These are phyloP conservation scores for Xanthia icteritia DNA, from an alignment of 2,888 invertebrate genomes.

Conservation along the genomic window DNA sequence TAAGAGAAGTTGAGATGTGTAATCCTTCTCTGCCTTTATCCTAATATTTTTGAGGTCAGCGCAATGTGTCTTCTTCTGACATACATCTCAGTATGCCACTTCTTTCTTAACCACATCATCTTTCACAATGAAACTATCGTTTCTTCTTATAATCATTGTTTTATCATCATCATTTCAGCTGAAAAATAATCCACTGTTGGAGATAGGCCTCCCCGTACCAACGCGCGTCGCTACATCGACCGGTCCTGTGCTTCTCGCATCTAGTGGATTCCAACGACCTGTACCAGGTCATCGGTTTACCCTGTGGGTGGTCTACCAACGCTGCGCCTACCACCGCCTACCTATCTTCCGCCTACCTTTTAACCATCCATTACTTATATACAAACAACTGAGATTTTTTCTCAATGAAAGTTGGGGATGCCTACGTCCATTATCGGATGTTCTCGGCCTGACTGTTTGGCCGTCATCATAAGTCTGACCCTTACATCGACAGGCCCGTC, in stretches of 20 bases:
- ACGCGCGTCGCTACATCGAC: too few species aligned
- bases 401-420: slow-evolving; percentile 29
- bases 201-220: too few species aligned
- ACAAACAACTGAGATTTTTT: slow-evolving; percentile 2
- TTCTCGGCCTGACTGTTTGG: slow-evolving; percentile 21
- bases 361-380: neutral
- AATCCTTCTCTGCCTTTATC: neutral
- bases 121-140: neutral
- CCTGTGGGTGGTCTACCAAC: neutral
- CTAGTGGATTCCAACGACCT: neutral
- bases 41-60: neutral
- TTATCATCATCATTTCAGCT: neutral
- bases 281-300: too few species aligned
- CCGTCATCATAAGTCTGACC: slow-evolving; percentile 29
- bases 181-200: neutral
- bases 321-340: neutral
- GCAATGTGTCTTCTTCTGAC: neutral
- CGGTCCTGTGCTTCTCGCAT: neutral
- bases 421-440: slow-evolving; percentile 40
- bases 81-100: neutral
- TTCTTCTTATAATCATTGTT: neutral
- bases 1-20: neutral
- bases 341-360: neutral
- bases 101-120: neutral
- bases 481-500: slow-evolving; percentile 56